Conservation (phyloP, 53 echinoderm and acorn worm species). For the Mesocentrotus franciscanus region DNA sequence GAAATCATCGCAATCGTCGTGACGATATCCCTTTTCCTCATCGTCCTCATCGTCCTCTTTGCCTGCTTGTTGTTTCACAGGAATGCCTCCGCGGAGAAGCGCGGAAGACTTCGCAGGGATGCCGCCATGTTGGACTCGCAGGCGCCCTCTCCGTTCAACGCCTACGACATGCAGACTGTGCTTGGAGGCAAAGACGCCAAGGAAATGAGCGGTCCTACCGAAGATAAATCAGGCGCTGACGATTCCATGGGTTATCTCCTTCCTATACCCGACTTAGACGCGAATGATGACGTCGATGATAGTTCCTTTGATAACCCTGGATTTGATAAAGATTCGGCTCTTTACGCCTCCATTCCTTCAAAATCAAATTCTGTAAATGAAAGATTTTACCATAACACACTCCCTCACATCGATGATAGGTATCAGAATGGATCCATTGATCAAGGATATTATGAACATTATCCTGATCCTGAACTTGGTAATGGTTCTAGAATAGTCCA, state of each 20-base stretch:
- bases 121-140: slow-evolving; percentile 56
- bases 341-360: slow-evolving; percentile 46
- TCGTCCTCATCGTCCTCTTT: slow-evolving; percentile 48
- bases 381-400: neutral
- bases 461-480: slow-evolving; percentile 50
- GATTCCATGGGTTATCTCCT: slow-evolving; percentile 21
- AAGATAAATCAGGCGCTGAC: neutral
- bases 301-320: slow-evolving; percentile 28
- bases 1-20: slow-evolving; percentile 61
- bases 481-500: neutral
- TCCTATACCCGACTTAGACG: slow-evolving; percentile 40
- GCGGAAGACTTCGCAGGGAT: slow-evolving; percentile 34
- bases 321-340: slow-evolving; percentile 21
- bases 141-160: slow-evolving; percentile 55
- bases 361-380: neutral
- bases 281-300: neutral
- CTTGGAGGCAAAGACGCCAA: neutral
- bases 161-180: slow-evolving; percentile 57
- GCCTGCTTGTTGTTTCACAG: neutral
- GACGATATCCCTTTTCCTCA: slow-evolving; percentile 52
- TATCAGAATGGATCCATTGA: slow-evolving; percentile 55
- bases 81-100: neutral
- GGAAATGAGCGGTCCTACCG: slow-evolving; percentile 26
- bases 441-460: slow-evolving; percentile 63
- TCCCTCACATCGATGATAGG: neutral